Conservation (phyloP, 1,140 invertebrate genomes). For the Dendrolimus kikuchii region DNA sequence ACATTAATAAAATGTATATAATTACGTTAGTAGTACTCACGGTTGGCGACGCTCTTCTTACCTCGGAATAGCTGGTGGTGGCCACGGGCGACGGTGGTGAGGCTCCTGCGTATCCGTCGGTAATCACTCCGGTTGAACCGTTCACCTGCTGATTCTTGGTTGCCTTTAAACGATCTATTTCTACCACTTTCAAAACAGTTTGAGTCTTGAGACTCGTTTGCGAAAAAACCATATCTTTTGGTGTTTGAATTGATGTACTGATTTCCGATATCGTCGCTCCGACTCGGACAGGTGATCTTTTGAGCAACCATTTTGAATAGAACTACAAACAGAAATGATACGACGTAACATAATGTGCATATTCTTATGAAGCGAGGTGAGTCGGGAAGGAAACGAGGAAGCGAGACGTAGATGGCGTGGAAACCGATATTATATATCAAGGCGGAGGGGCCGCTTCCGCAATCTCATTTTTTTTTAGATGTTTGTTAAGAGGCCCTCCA, state of each 20-base stretch:
- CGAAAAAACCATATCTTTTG: constrained; percentile 70
- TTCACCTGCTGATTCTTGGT: constrained; percentile 55
- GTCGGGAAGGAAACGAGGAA: constrained; percentile 8
- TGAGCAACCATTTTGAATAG: constrained; percentile 70
- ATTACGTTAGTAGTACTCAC: constrained; percentile 47
- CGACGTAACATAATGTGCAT: constrained; percentile 67
- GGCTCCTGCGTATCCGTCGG: constrained; percentile 34
- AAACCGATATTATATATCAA: constrained; percentile 1
- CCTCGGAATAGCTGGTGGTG: constrained; percentile 56
- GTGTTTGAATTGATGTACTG: constrained; percentile 48
- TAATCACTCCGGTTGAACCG: constrained; percentile 44
- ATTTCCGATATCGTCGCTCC: constrained; percentile 64
- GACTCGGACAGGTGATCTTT: constrained; percentile 65
- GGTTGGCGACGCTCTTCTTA: constrained; percentile 34
- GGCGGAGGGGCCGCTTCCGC: too few species aligned
- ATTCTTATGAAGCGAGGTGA: constrained; percentile 48
- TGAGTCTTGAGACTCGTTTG: constrained; percentile 64
- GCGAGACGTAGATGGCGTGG: neutral
- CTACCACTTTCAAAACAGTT: constrained; percentile 65
- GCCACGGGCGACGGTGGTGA: constrained; percentile 27
- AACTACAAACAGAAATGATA: constrained; percentile 71
- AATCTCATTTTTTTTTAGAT: too few species aligned
- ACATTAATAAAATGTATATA: constrained; percentile 25
- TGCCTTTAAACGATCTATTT: constrained; percentile 64
- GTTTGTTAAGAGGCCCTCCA: too few species aligned